These are phyloP conservation scores for Natrix natrix DNA, from an alignment of 2,797 vertebrate genomes.

Conservation along the genomic window DNA sequence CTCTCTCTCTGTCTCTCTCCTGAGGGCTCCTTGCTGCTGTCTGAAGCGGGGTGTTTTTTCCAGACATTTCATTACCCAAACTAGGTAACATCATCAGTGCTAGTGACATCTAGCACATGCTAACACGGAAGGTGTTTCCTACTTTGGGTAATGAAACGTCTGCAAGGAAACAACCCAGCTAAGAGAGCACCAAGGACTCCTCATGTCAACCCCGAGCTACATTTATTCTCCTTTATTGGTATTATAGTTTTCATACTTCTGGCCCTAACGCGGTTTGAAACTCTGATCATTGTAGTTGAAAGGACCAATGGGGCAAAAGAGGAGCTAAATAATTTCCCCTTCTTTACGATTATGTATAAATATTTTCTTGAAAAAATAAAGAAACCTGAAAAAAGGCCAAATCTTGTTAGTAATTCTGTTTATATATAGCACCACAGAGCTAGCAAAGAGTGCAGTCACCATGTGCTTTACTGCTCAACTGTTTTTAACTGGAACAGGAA, in stretches of 20 bases:
- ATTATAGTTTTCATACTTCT: background rate
- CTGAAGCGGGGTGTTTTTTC: background rate
- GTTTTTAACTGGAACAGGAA: too few relatives aligned
- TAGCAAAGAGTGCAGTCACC: too few relatives aligned
- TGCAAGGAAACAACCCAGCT: background rate
- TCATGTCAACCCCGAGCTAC: too few relatives aligned
- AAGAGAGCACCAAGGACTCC: background rate
- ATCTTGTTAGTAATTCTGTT: too few relatives aligned
- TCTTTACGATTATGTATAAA: background rate
- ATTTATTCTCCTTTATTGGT: background rate
- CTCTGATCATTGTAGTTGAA: background rate
- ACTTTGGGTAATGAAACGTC: background rate
- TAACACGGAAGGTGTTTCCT: background rate
- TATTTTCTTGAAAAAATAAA: background rate
- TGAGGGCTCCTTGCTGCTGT: background rate
- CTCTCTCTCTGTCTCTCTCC: too few relatives aligned
- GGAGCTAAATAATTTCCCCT: background rate
- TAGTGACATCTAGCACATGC: background rate
- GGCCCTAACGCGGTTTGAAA: background rate
- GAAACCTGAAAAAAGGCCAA: background rate
- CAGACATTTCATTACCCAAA: background rate
- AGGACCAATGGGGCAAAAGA: background rate
- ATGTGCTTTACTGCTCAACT: too few relatives aligned
- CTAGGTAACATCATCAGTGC: background rate
- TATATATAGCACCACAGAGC: too few relatives aligned